Base-by-base conservation (phyloP, 2,888 invertebrate species). In the Conus canariensis region DNA sequence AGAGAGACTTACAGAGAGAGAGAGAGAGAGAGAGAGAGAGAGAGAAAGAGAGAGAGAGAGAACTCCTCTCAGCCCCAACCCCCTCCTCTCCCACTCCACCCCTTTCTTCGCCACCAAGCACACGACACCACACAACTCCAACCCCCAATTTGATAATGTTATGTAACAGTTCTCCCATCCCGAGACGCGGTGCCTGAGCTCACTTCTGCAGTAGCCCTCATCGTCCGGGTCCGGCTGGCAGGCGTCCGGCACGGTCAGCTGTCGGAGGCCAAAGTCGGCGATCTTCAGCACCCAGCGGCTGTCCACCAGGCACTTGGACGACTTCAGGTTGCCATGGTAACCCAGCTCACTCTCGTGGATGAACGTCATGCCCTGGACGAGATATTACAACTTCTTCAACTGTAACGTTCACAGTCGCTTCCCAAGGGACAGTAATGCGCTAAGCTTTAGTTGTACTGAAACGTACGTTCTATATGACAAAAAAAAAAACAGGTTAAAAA, bases 251-350 rank as follows among this genome's bases (percentile, higher is more conserved):
- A 92, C 87, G 67, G 93, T 92, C 45, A 95, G 89, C 25, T 94
- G 93, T n/a, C 94, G 92, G 7, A 95, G 93, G 16, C 95, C 96
- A 91, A 95, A 95, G 87, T 95, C 96, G 0, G 95, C 90, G 6
- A 96, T 94, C 91, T 95, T 94, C 16, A 96, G 92, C n/a, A 95
- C 95, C 95, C 95, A 96, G 59, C 95, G 93, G 59, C 94, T 95
- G 90, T 96, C 96, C 30, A 96, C 95, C 56, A 96, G 90, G 90
- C 96, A 96, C 89, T 95, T 95, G 45, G 94, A 93, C 3, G 95
- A 94, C 91, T 94, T 95, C n/a, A 96, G 93, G 92, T 95, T 95
- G 6, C 96, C 96, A 92, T 96, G 96, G 88, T 91, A 94, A 59
- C 91, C 91, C 19, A 95, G 93, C 87, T 94, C 94, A 91, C 95